phyloP scores from a whole-genome alignment of 2,888 invertebrate species.

The Trichopria drosophilae region DNA sequence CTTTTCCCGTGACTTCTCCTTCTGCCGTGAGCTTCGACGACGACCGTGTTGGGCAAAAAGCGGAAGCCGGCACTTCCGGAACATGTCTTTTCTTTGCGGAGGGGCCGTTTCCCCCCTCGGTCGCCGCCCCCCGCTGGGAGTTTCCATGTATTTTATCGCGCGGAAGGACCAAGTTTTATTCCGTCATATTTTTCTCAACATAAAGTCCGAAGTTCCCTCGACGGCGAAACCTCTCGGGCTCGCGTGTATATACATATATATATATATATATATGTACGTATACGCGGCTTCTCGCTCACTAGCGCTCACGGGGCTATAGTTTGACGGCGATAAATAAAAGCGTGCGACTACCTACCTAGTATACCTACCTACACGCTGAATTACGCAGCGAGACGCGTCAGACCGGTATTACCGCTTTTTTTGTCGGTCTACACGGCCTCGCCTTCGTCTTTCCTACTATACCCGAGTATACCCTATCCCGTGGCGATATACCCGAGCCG shows the following conservation, averaged over 20 bases:
- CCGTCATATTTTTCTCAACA: conserved; percentile 25
- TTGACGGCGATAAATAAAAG: conserved; percentile 30
- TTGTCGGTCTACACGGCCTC: background rate
- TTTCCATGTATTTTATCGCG: conserved; percentile 21
- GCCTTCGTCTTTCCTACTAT: too few relatives aligned
- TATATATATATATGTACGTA: too few relatives aligned
- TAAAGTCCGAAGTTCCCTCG: conserved; percentile 12
- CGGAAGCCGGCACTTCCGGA: too few relatives aligned
- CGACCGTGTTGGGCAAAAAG: too few relatives aligned
- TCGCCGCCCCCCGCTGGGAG: conserved; percentile 6
- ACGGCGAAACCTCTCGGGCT: background rate
- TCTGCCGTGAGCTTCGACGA: too few relatives aligned
- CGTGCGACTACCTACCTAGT: conserved; percentile 2
- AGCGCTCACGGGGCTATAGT: conserved; percentile 14
- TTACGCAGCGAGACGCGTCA: conserved; percentile 32
- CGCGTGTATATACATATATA: too few relatives aligned
- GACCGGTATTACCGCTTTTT: conserved; percentile 33
- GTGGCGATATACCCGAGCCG: too few relatives aligned
- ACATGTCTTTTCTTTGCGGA: too few relatives aligned
- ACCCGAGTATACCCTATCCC: too few relatives aligned
- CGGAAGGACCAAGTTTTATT: conserved; percentile 27
- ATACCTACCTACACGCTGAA: conserved; percentile 17
- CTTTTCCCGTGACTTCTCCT: too few relatives aligned
- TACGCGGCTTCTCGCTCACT: background rate
- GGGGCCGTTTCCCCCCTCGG: too few relatives aligned